phyloP scores from a whole-genome alignment of 37 sponge, comb jelly and placozoan species.

The Eunapius fragilis region DNA sequence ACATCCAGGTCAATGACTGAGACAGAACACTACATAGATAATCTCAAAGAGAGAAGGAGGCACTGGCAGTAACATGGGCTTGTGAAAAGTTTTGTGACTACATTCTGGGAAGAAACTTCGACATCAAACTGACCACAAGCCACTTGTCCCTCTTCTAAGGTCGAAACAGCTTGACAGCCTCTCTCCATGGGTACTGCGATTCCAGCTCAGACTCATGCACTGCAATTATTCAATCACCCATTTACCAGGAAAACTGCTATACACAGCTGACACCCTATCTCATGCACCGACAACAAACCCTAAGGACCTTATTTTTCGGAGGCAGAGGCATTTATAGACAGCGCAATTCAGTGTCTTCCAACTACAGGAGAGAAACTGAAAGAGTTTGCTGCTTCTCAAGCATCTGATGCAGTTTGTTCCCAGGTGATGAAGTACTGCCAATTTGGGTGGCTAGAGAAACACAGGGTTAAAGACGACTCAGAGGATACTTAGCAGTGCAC shows the following conservation, averaged over 20 bases:
- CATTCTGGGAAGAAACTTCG: constrained; percentile 22
- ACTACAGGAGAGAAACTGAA: neutral
- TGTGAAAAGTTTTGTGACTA: constrained; percentile 34
- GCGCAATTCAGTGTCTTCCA: neutral
- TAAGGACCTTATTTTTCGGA: neutral
- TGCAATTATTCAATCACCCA: constrained; percentile 20
- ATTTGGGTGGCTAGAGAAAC: constrained; percentile 21
- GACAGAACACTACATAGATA: constrained; percentile 13
- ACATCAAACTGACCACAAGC: constrained; percentile 47
- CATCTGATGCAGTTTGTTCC: constrained; percentile 5
- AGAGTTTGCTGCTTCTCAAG: constrained; percentile 21
- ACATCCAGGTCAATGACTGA: constrained; percentile 34
- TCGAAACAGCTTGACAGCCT: neutral
- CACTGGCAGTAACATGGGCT: constrained; percentile 28
- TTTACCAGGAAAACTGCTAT: constrained; percentile 22
- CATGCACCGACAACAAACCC: constrained; percentile 16
- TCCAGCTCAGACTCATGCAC: constrained; percentile 20
- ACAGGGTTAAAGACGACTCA: neutral
- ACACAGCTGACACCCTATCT: constrained; percentile 55
- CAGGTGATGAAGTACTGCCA: constrained; percentile 21
- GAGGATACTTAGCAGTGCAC: constrained; percentile 5
- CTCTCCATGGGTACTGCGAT: constrained; percentile 26
- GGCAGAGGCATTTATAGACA: neutral
- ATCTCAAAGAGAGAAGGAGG: constrained; percentile 50
- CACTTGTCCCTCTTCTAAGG: constrained; percentile 44